These are phyloP conservation scores for Poliocrania exsul DNA, from an alignment of 2,797 vertebrate genomes.

Conservation along the genomic window DNA sequence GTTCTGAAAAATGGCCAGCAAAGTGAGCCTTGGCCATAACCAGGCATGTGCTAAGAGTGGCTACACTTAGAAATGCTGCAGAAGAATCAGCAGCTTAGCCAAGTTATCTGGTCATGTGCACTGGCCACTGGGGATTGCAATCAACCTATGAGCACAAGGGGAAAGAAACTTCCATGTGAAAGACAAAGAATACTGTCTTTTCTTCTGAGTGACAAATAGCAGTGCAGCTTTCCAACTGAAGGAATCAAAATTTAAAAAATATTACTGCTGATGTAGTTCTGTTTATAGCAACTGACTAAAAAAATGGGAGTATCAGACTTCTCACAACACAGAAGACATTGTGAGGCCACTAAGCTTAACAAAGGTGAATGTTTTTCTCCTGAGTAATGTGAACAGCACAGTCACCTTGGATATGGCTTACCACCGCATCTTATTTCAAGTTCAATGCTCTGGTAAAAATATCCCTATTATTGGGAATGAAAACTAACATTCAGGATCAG, in stretches of 20 bases:
- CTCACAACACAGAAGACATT: neutral
- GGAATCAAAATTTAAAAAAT: neutral
- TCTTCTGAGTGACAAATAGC: neutral
- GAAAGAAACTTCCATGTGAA: neutral
- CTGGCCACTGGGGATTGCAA: neutral
- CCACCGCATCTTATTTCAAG: neutral
- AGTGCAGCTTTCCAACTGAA: neutral
- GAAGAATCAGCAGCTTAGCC: neutral
- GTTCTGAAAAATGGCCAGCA: neutral
- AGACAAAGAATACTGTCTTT: neutral
- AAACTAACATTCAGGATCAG: neutral
- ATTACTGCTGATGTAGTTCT: neutral
- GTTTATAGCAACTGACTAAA: neutral
- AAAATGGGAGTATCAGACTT: neutral
- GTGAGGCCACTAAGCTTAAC: neutral
- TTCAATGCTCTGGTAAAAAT: neutral
- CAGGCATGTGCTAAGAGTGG: rapidly evolving
- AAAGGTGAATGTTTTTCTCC: neutral
- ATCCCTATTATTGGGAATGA: neutral
- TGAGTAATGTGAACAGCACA: neutral
- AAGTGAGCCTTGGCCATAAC: neutral
- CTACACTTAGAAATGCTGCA: neutral
- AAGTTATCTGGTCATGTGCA: neutral
- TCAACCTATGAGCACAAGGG: neutral
- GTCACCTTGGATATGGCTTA: neutral